A percentile compares a stretch with the other conserved stretches of the same genome.
Conservation (phyloP, 2,113 vertebrate species). For the Oreochromis tanganicae region DNA sequence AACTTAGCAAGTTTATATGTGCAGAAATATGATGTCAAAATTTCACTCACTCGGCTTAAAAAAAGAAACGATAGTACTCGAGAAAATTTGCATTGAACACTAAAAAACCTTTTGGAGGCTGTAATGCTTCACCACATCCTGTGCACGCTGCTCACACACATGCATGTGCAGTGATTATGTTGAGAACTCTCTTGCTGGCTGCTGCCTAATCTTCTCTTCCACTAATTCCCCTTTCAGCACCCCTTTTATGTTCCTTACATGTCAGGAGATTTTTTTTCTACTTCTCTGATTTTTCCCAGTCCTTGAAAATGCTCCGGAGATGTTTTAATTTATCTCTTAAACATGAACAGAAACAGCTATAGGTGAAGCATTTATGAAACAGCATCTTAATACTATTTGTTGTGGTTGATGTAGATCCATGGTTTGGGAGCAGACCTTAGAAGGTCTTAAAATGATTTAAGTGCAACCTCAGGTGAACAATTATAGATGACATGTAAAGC, state of each 20-base stretch:
- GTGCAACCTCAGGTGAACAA: neutral
- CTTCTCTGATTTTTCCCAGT: neutral
- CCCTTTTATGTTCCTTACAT: neutral
- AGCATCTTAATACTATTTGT: neutral
- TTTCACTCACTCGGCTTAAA: neutral
- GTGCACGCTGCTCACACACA: neutral
- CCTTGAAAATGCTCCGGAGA: neutral
- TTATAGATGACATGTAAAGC: neutral
- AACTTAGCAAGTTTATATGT: neutral
- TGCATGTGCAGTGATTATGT: neutral
- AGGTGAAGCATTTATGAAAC: neutral
- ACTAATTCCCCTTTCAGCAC: neutral
- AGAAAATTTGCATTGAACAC: neutral
- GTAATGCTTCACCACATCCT: neutral
- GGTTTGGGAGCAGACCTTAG: neutral
- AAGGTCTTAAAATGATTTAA: neutral
- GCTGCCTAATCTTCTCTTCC: neutral
- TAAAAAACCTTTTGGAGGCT: neutral
- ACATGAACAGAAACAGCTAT: neutral
- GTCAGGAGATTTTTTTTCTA: neutral
- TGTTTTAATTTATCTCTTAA: neutral
- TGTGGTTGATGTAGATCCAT: neutral
- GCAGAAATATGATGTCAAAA: neutral
- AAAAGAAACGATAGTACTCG: neutral
- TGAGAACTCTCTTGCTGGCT: neutral